Evolutionary conservation across 2,888 invertebrate genomes (phyloP), one percentile per base, ranked within the genome.

Genomic region (Melanargia galathea): DNA sequence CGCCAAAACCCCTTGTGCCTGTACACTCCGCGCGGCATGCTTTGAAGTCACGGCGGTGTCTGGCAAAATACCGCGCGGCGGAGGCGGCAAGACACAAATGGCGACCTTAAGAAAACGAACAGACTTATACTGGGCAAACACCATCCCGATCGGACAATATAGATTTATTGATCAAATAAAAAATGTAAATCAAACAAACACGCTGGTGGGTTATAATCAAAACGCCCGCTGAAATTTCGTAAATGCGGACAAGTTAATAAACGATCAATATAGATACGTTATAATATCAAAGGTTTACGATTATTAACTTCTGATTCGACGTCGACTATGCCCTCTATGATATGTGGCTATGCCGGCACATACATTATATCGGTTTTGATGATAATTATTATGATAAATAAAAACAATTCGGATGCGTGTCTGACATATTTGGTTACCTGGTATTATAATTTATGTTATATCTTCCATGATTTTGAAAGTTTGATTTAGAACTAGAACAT

Each of bases 271-370:
- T 59, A 54, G 38, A 54, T 60, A 51, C 66, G 51, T 66, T 65
- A 70, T 66, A 68, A 70, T 66, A 68, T 71, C 52, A 64, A 64
- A 62, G 45, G 20, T 70, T 70, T 70, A 71, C 63, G 69, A 68
- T 70, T 70, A 70, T 70, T 60, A 67, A 61, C 60, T 45, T 62
- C 20, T 55, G 24, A 60, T 52, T 54, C 55, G 66, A 70, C 66
- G 59, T 66, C 64, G 35, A 64, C 49, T 66, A 64, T 64, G 65
- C 62, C 60, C 56, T 60, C 26, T 65, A 48, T 62, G 67, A 67
- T 64, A 66, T 68, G 64, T 63, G 65, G 52, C 52, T 33, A 45
- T 51, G 40, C 30, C 54, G 55, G 49, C 64, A 62, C 61, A 55
- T 55, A 62, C 57, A 49, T 59, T 55, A 62, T 60, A 49, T 59